Evolutionary conservation across 2,113 vertebrate species (phyloP), one percentile per base, ranked within the genome.

Genomic region (Manacus vitellinus): DNA sequence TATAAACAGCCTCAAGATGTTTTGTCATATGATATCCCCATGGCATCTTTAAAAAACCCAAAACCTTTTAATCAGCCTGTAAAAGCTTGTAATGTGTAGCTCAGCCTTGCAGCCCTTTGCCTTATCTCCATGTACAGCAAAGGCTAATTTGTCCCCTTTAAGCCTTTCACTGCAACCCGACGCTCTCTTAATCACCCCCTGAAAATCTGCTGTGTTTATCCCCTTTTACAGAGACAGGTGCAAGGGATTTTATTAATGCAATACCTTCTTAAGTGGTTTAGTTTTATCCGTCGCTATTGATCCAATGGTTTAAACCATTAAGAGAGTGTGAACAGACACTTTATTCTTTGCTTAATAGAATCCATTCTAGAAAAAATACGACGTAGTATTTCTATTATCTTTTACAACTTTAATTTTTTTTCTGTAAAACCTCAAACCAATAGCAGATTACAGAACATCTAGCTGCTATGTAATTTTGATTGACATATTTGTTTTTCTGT

Each of bases 241-340:
- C 87, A 95, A 96, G 85, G 94, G 79, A 94, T 94, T 94, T 92
- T 89, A 89, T 89, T 94, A 94, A 94, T 46, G 59, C 81, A 90
- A 95, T 94, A 70, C 82, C 67, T 95, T 96, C 92, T 96, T 91
- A 96, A 96, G 86, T 86, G 66, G 81, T 96, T 97, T 94, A 92
- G 90, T 95, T 95, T 96, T 96, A 94, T 94, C 92, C 91, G 85
- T 88, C 94, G 47, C 37, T 94, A 97, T 95, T 95, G 96, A 97
- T 96, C 89, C 66, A 91, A 61, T 51, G 31, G 90, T 94, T 95
- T 96, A 91, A 93, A 97, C 96, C 51, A 95, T 95, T 96, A 96
- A 89, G 85, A 95, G 41, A 21, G 86, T 87, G 81, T 0, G 0
- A 92, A 93, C 4, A 59, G 73, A 83, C 71, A 95, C 47, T 93